These are phyloP conservation scores for Megathymus violae DNA, from an alignment of 1,140 invertebrate species.

Conservation along the genomic window DNA sequence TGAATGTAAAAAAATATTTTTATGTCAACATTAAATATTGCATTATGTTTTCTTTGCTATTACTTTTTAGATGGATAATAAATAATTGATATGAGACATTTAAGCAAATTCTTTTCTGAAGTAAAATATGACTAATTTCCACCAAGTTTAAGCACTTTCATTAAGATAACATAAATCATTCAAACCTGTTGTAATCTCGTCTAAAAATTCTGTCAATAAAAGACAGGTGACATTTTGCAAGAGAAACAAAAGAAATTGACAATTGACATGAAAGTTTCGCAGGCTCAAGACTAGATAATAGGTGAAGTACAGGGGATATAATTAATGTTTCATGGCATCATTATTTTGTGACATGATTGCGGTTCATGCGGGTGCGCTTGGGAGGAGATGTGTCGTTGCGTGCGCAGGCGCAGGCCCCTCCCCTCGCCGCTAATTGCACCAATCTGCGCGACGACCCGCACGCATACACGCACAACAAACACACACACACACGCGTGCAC, in stretches of 20 bases:
- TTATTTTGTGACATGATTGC: conserved; percentile 57
- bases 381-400: conserved; percentile 68
- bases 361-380: conserved; percentile 47
- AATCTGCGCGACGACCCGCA: conserved; percentile 65
- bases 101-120: no score
- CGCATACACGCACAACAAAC: conserved; percentile 55
- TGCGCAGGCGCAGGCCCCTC: conserved; percentile 69
- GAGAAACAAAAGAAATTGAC: conserved; percentile 51
- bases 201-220: not conserved
- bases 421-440: conserved; percentile 74
- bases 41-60: no score
- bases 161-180: not conserved
- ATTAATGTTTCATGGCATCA: conserved; percentile 69
- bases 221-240: conserved; percentile 22
- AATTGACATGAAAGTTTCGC: conserved; percentile 56
- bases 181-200: not conserved
- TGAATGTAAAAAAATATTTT: no score
- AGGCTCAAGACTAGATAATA: conserved; percentile 38
- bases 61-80: no score
- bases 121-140: no score
- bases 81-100: no score
- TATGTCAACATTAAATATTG: no score
- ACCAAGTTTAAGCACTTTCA: no score
- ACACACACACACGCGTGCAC: conserved; percentile 52
- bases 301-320: conserved; percentile 58